Base-by-base conservation (phyloP, 92 coral and sea anemone genomes). In the Epizoanthus ramosus region DNA sequence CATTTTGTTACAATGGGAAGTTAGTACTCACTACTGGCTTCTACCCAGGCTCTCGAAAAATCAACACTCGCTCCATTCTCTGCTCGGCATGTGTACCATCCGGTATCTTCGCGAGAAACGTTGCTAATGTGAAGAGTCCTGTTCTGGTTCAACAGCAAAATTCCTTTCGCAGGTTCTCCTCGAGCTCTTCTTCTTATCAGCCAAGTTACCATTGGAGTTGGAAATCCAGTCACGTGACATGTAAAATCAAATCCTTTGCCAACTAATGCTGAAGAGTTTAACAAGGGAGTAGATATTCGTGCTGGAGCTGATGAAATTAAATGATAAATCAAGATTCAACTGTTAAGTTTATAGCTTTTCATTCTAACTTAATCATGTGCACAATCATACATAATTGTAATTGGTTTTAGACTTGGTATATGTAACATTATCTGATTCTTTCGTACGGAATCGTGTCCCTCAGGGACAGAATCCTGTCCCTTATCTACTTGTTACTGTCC, bases 301-400 rank as follows among this genome's bases (percentile, higher is more conserved):
- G 74, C 74, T 1, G 74, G 74, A 69, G 39, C 74, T 69, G 54
- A 68, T 33, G 73, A 24, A 68, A 19, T 19, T 19, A 63, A 63
- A 6, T 52, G 6, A 52, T 52, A 14, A 52, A 52, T n/a, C n/a
- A n/a, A n/a, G n/a, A n/a, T n/a, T n/a, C n/a, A n/a, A n/a, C n/a
- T n/a, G n/a, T n/a, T n/a, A n/a, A n/a, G n/a, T n/a, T n/a, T n/a
- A n/a, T n/a, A n/a, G n/a, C n/a, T n/a, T n/a, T n/a, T n/a, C n/a
- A n/a, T n/a, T n/a, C n/a, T n/a, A n/a, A n/a, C n/a, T n/a, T n/a
- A n/a, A n/a, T n/a, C n/a, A n/a, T n/a, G n/a, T n/a, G n/a, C n/a
- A n/a, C n/a, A n/a, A n/a, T n/a, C n/a, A n/a, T n/a, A n/a, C n/a
- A n/a, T n/a, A n/a, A n/a, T n/a, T n/a, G n/a, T n/a, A n/a, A n/a